A percentile compares a stretch with the other conserved stretches of the same genome.
These are phyloP conservation scores for Hippoglossus stenolepis DNA, from an alignment of 2,113 vertebrate species.

Conservation along the genomic window DNA sequence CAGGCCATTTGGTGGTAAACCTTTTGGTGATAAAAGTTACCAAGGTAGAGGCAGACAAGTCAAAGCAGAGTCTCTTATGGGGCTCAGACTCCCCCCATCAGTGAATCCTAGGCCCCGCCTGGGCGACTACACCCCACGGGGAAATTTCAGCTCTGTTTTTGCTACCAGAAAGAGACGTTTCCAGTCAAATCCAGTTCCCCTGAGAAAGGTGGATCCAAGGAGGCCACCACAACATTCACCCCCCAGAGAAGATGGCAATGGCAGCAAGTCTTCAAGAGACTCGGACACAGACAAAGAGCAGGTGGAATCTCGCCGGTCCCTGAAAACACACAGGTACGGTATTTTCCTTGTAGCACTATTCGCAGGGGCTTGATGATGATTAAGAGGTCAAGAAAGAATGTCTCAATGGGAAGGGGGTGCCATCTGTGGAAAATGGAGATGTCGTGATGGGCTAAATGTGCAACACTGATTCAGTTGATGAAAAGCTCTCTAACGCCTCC, in stretches of 20 bases:
- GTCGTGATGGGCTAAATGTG: slow-evolving; percentile 66
- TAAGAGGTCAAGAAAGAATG: slow-evolving; percentile 81
- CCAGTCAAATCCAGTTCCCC: slow-evolving; percentile 60
- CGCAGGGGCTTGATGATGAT: slow-evolving; percentile 82
- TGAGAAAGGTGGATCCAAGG: slow-evolving; percentile 64
- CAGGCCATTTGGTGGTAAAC: slow-evolving; percentile 75
- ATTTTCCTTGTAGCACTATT: slow-evolving; percentile 83
- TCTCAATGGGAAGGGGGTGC: slow-evolving; percentile 73
- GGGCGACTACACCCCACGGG: slow-evolving; percentile 28
- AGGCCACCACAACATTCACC: slow-evolving; percentile 63
- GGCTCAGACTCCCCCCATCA: slow-evolving; percentile 69
- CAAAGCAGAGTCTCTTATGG: slow-evolving; percentile 72
- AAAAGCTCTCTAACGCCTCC: slow-evolving; percentile 56
- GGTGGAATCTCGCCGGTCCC: slow-evolving; percentile 82
- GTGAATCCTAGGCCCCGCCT: slow-evolving; percentile 44
- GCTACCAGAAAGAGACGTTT: slow-evolving; percentile 76
- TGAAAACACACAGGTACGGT: slow-evolving; percentile 85
- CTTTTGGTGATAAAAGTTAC: slow-evolving; percentile 78
- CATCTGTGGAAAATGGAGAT: slow-evolving; percentile 75
- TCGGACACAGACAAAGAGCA: slow-evolving; percentile 78
- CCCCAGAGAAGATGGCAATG: slow-evolving; percentile 59
- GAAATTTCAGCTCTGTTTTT: slow-evolving; percentile 57
- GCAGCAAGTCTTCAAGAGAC: slow-evolving; percentile 70
- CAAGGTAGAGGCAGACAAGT: slow-evolving; percentile 74
- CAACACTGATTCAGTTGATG: slow-evolving; percentile 60